Evolutionary conservation across 2,797 vertebrate species (phyloP).

Genomic region (Eptatretus atami): DNA sequence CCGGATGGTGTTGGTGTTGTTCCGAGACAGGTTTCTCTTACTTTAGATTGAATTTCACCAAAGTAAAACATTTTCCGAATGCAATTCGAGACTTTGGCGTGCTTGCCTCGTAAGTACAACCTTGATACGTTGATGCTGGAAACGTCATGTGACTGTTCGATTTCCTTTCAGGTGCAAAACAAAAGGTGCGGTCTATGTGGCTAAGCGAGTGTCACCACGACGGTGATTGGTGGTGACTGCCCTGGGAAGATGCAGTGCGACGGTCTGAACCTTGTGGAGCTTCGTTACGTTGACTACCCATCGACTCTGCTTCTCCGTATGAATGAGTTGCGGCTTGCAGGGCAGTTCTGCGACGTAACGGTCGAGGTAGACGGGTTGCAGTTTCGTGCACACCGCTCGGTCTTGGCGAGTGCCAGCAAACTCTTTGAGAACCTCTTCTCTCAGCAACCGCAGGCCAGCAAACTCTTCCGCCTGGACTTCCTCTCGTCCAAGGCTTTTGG

Average conservation of each 20-base stretch:
- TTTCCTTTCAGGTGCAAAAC: too few species aligned
- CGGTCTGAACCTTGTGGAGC: constrained; percentile 2
- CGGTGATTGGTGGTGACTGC: too few species aligned
- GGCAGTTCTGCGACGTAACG: constrained; percentile 3
- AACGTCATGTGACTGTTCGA: too few species aligned
- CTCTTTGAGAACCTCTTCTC: constrained; percentile 4
- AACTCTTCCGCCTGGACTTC: constrained; percentile 4
- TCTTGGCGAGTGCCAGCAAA: constrained; percentile 1
- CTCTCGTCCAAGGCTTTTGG: neutral
- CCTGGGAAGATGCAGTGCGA: neutral
- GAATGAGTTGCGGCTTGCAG: constrained; percentile 1
- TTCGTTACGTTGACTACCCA: constrained; percentile 1
- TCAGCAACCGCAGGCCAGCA: neutral
- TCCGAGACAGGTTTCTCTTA: too few species aligned
- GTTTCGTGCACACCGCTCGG: constrained; percentile 1
- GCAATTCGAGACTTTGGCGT: too few species aligned
- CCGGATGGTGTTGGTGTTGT: too few species aligned
- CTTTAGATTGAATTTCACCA: too few species aligned
- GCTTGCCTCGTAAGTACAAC: too few species aligned
- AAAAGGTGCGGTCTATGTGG: too few species aligned
- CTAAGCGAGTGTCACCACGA: too few species aligned
- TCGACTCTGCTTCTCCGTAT: neutral
- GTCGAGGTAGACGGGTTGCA: neutral
- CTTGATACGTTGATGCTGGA: too few species aligned
- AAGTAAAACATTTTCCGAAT: too few species aligned